Evolutionary conservation across 1,140 invertebrate genomes (phyloP).

Genomic region (Ridgeia piscesae): DNA sequence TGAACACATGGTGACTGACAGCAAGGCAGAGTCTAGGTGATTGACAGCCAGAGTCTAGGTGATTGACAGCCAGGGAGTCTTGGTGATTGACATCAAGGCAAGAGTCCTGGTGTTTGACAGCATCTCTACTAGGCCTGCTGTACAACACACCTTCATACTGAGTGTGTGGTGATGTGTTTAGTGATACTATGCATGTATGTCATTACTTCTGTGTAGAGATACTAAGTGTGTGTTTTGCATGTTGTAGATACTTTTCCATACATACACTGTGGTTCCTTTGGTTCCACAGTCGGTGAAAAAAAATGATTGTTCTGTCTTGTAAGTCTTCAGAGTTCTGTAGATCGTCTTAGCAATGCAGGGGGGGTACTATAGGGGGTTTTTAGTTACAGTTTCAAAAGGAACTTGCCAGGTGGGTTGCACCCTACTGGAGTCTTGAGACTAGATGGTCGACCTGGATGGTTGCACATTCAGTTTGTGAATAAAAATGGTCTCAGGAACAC

Average conservation of each 20-base stretch:
- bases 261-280: background rate
- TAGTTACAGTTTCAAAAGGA: background rate
- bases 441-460: background rate
- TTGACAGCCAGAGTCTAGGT: background rate
- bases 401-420: background rate
- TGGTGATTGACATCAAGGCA: too few relatives aligned
- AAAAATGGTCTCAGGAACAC: background rate
- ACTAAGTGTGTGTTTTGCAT: background rate
- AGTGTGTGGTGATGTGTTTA: background rate
- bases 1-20: too few relatives aligned
- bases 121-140: too few relatives aligned
- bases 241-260: background rate
- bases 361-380: background rate
- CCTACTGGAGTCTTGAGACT: background rate
- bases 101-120: too few relatives aligned
- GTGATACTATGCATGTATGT: background rate
- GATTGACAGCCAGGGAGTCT: background rate
- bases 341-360: background rate
- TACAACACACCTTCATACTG: background rate
- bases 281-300: background rate
- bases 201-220: background rate
- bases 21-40: background rate
- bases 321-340: background rate
- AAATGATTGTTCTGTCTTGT: background rate
- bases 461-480: background rate